A percentile compares a stretch with the other conserved stretches of the same genome.
phyloP scores from a whole-genome alignment of 2,888 invertebrate species.

The Cyrtodaria siliqua region DNA sequence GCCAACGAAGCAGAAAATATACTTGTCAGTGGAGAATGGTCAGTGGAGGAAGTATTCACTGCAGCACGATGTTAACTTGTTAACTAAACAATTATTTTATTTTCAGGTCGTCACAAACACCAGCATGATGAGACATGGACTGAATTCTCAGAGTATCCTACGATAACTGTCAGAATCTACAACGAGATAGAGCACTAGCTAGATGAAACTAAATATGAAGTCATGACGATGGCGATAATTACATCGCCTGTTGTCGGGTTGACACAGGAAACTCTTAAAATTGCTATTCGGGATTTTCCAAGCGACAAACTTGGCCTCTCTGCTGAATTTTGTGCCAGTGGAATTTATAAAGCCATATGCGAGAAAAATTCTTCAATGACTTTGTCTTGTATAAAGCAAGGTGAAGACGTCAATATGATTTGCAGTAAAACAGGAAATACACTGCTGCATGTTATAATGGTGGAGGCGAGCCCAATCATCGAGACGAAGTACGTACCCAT shows the following conservation, averaged over 20 bases:
- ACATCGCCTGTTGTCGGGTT: not conserved
- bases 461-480: slow-evolving; percentile 68
- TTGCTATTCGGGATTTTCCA: slow-evolving; percentile 13
- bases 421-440: slow-evolving; percentile 75
- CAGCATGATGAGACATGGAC: too few relatives aligned
- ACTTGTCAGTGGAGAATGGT: too few relatives aligned
- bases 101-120: too few relatives aligned
- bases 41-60: too few relatives aligned
- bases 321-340: slow-evolving; percentile 34
- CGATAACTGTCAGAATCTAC: too few relatives aligned
- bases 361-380: slow-evolving; percentile 40
- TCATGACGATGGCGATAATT: too few relatives aligned
- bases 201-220: too few relatives aligned
- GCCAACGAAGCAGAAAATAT: too few relatives aligned
- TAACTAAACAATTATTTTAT: too few relatives aligned
- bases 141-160: too few relatives aligned
- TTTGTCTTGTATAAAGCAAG: slow-evolving; percentile 71
- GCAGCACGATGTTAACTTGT: too few relatives aligned
- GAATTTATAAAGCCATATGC: slow-evolving; percentile 41
- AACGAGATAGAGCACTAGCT: too few relatives aligned
- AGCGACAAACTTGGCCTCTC: slow-evolving; percentile 55
- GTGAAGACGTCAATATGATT: slow-evolving; percentile 71
- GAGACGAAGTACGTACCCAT: slow-evolving; percentile 80
- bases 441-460: slow-evolving; percentile 77
- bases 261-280: not conserved